These are phyloP conservation scores for Meteorus colon DNA, from an alignment of 2,888 invertebrate genomes.

Conservation along the genomic window DNA sequence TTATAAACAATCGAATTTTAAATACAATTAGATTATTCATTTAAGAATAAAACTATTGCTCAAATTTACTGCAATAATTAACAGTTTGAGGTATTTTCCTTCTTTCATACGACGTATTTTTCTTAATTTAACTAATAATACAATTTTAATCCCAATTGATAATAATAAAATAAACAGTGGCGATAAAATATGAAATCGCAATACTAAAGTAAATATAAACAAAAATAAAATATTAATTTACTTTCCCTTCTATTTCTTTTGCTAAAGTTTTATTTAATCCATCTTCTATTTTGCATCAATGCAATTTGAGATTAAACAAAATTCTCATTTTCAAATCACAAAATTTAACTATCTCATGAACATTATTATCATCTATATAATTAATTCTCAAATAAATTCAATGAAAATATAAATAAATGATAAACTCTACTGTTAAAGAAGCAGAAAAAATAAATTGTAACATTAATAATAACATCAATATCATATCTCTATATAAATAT, in stretches of 20 bases:
- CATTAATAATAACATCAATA: too few species aligned
- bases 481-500: background rate
- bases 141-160: background rate
- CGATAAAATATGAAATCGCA: background rate
- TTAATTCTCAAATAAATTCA: background rate
- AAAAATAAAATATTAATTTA: background rate
- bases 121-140: background rate
- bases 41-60: background rate
- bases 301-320: background rate
- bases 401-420: background rate
- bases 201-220: background rate
- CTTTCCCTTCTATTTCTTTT: background rate
- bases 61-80: background rate
- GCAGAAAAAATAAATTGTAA: background rate
- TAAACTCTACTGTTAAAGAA: background rate
- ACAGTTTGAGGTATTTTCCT: background rate
- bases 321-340: background rate
- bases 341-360: background rate
- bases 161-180: background rate
- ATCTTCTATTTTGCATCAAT: background rate
- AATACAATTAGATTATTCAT: background rate
- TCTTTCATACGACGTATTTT: background rate
- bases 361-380: background rate
- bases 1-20: constrained; percentile 1
- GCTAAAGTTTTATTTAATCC: too few species aligned